Evolutionary conservation across 2,113 vertebrate genomes (phyloP).

Genomic region (Sapajus apella): DNA sequence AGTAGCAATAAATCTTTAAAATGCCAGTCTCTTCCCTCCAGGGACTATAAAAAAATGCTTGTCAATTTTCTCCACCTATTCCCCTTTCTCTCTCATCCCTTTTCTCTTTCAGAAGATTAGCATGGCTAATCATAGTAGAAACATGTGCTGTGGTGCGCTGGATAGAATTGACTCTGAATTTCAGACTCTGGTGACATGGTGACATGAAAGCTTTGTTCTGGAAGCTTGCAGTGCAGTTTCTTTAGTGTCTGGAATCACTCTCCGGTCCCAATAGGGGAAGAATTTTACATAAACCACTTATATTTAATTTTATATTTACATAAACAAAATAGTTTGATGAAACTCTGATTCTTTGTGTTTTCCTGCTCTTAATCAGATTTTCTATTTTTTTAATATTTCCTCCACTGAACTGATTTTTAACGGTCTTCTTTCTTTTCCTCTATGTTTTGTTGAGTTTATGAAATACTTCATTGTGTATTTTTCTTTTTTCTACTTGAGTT

Average conservation of each 20-base stretch:
- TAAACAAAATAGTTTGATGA: neutral
- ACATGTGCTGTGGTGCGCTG: neutral
- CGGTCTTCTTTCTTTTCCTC: neutral
- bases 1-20: neutral
- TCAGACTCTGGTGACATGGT: neutral
- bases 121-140: neutral
- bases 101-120: slow-evolving; percentile 39
- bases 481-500: neutral
- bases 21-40: neutral
- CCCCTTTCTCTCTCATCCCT: neutral
- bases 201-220: neutral
- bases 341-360: neutral
- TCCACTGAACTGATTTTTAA: slow-evolving; percentile 6
- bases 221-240: neutral
- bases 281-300: neutral
- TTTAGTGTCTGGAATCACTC: neutral
- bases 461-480: neutral
- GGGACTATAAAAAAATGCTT: neutral
- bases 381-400: neutral
- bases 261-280: neutral
- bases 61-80: neutral
- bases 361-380: neutral
- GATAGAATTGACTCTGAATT: neutral
- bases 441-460: neutral
- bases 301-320: no score